phyloP scores from a whole-genome alignment of 2,797 vertebrate genomes.

The Bradypus variegatus region DNA sequence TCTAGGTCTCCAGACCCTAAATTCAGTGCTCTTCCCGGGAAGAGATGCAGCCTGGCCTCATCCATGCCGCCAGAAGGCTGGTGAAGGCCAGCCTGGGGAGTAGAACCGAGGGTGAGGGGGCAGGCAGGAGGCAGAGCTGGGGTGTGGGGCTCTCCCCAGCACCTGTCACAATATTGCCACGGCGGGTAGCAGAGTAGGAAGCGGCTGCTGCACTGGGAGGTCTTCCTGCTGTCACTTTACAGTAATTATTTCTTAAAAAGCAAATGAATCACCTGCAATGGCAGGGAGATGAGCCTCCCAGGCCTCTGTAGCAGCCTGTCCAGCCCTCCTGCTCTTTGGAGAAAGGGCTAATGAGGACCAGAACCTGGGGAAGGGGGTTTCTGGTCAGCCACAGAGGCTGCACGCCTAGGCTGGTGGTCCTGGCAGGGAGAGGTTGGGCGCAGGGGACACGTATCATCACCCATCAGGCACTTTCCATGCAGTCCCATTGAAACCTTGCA shows the following conservation, averaged over 20 bases:
- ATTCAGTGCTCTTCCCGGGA: not conserved
- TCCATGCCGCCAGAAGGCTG: not conserved
- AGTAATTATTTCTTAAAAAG: conserved; percentile 20
- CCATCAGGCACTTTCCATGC: accelerated
- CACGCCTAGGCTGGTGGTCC: not conserved
- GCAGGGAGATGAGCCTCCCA: not conserved
- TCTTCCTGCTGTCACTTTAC: not conserved
- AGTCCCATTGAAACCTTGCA: not conserved
- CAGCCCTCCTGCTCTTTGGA: not conserved
- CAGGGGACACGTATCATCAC: not conserved
- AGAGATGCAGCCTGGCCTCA: not conserved
- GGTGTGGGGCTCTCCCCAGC: not conserved
- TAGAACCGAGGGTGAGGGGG: not conserved
- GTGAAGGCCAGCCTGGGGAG: not conserved
- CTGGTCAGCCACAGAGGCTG: not conserved
- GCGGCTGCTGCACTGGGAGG: not conserved
- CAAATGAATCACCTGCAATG: not conserved
- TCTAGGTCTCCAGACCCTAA: not conserved
- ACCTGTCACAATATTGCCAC: not conserved
- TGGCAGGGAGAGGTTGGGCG: not conserved
- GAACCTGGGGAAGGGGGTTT: not conserved
- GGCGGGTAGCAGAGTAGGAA: not conserved
- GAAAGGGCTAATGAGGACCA: not conserved
- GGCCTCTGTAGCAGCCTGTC: not conserved
- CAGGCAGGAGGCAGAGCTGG: not conserved